A percentile compares a stretch with the other conserved stretches of the same genome.
Conservation (phyloP, 2,797 vertebrate genomes). For the Spondyliosoma cantharus region DNA sequence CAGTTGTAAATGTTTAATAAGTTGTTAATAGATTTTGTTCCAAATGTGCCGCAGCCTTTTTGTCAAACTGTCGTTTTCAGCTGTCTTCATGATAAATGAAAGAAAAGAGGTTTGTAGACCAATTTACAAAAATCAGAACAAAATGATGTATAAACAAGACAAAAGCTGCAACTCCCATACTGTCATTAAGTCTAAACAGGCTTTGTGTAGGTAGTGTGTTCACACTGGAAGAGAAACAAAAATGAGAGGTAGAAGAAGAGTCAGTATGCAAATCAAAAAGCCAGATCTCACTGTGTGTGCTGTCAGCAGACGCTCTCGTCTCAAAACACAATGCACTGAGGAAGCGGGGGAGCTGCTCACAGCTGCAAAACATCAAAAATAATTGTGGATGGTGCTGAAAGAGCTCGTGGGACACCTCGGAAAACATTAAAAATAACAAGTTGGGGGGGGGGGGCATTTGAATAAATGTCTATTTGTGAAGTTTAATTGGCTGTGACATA, state of each 20-base stretch:
- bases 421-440: neutral
- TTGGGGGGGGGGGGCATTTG: neutral
- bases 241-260: too few species aligned
- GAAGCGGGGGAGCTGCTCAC: constrained; percentile 7
- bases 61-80: neutral
- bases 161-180: neutral
- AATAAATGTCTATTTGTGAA: neutral
- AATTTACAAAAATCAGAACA: neutral
- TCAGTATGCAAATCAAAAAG: neutral
- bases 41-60: neutral
- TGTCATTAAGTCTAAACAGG: neutral
- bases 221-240: too few species aligned
- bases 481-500: neutral
- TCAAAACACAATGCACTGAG: neutral
- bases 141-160: neutral
- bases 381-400: neutral
- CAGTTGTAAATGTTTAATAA: neutral
- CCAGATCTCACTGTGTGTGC: neutral
- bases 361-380: constrained; percentile 19
- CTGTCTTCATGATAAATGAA: neutral
- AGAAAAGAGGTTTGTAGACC: neutral
- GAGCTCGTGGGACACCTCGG: neutral
- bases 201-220: neutral
- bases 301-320: neutral
- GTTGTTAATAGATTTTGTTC: neutral